Percentiles rank a stretch among this genome's conserved stretches.
Evolutionary conservation across 2,888 invertebrate species (phyloP).

Genomic region (Hyppa rectilinea): DNA sequence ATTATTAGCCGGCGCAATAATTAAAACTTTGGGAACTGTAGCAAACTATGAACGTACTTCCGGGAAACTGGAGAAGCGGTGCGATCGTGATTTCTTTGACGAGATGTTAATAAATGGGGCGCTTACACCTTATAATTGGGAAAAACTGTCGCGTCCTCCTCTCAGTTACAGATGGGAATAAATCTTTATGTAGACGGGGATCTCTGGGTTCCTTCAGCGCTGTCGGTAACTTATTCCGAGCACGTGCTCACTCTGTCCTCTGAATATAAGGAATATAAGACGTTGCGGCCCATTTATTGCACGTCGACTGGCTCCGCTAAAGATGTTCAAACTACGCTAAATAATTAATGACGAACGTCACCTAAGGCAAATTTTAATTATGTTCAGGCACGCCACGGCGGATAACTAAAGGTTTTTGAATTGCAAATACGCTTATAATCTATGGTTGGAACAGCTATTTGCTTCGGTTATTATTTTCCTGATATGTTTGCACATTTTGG

Average conservation of each 20-base stretch:
- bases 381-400: conserved; percentile 69
- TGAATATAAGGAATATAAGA: conserved; percentile 88
- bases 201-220: conserved; percentile 74
- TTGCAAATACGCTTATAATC: conserved; percentile 63
- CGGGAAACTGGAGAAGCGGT: conserved; percentile 62
- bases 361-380: conserved; percentile 85
- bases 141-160: conserved; percentile 89
- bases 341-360: conserved; percentile 85
- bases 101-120: conserved; percentile 89
- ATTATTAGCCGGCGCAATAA: conserved; percentile 68
- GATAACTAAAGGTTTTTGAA: conserved; percentile 66
- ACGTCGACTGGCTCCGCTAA: conserved; percentile 79
- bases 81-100: conserved; percentile 85
- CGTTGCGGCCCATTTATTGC: conserved; percentile 87
- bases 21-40: conserved; percentile 69
- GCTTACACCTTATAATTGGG: conserved; percentile 89
- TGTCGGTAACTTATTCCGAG: conserved; percentile 82
- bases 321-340: conserved; percentile 85
- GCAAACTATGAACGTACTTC: conserved; percentile 57
- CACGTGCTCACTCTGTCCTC: conserved; percentile 88
- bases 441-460: conserved; percentile 48
- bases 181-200: conserved; percentile 89
- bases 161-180: conserved; percentile 90
- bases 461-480: conserved; percentile 42
- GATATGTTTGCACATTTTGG: conserved; percentile 37